A percentile compares a stretch with the other conserved stretches of the same genome.
Conservation (phyloP, 2,797 vertebrate genomes). For the Alcedo atthis region DNA sequence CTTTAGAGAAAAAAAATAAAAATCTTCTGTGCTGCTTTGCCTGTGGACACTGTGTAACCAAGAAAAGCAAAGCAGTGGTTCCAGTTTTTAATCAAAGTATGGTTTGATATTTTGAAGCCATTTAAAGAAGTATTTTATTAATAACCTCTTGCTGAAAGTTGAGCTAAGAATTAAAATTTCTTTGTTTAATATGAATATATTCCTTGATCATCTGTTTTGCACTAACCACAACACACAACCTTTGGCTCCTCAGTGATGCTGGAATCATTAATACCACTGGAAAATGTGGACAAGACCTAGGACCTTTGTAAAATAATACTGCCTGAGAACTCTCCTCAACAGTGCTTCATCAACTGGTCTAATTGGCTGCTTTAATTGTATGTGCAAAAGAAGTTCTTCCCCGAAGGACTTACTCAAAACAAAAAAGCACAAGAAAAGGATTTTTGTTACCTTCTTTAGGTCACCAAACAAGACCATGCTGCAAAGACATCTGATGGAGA, state of each 20-base stretch:
- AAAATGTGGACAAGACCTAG: accelerated
- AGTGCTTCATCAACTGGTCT: background rate
- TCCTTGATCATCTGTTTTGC: background rate
- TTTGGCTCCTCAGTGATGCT: background rate
- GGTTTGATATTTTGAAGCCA: background rate
- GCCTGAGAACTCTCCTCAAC: background rate
- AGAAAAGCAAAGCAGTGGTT: background rate
- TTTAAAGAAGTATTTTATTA: background rate
- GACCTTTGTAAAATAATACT: background rate
- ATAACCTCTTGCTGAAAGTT: background rate
- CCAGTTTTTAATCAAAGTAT: background rate
- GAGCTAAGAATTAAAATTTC: background rate
- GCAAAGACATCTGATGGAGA: background rate
- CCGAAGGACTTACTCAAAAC: background rate
- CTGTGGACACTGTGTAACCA: background rate
- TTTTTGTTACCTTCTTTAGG: background rate
- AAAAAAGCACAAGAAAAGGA: background rate
- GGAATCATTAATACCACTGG: background rate
- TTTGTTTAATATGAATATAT: background rate
- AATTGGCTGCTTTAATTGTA: background rate
- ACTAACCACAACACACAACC: background rate
- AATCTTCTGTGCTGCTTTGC: background rate
- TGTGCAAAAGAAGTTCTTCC: background rate
- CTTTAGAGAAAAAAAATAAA: background rate
- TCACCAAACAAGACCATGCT: background rate